Evolutionary conservation across 2,888 invertebrate species (phyloP), one percentile per base, ranked within the genome.

Genomic region (Ochropacha duplaris): DNA sequence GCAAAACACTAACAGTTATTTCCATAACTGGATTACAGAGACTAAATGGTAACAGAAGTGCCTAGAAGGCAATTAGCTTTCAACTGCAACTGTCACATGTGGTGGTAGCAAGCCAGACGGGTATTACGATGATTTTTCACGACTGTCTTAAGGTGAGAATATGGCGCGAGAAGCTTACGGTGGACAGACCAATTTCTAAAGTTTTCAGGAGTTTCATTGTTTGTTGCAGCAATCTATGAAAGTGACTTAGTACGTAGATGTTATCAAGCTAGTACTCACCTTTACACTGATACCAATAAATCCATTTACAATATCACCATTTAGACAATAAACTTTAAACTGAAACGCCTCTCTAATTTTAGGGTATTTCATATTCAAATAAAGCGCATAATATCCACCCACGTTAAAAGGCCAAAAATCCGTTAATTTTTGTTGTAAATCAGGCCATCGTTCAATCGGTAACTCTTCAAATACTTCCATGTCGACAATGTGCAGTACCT

Each of bases 241-340:
- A n/a, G n/a, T n/a, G n/a, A n/a, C n/a, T n/a, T n/a, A n/a, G n/a
- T n/a, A n/a, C 4, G 31, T 31, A 12, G 31, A 36, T 4, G 36
- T n/a, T 34, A 3, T 34, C 12, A 34, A 36, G 1, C n/a, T 36
- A 12, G 14, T 19, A 44, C 39, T 6, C 19, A 44, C 44, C 19
- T 19, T 50, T 8, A 44, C 44, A 14, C 44, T 44, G 19, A n/a
- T 19, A 19, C 44, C 44, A 44, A 44, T 19, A 44, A 44, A 44
- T 19, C 44, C 65, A 60, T 65, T 61, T 1, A 59, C 57, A n/a
- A 63, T 58, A 36, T 67, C 55, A 50, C 65, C 63, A 52, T 52
- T 57, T 14, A 62, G 65, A 49, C 65, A 61, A 50, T 57, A 67
- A 9, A 63, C 67, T 58, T 59, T 60, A 28, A 63, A 67, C 28